phyloP scores from a whole-genome alignment of 2,888 invertebrate genomes.

The Coelinius sp. region DNA sequence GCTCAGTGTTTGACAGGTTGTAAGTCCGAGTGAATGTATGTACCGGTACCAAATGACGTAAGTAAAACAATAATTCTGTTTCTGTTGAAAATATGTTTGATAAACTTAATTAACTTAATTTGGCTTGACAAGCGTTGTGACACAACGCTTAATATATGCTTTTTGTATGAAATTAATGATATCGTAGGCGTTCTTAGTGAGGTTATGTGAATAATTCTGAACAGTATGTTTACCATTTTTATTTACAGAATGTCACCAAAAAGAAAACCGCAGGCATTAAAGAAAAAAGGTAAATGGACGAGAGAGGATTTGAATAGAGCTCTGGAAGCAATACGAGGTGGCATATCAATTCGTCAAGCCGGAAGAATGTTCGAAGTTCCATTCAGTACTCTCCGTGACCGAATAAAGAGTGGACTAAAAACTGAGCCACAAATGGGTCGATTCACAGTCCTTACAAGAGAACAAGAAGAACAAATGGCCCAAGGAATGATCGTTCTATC shows the following conservation, averaged over 20 bases:
- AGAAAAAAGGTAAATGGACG: conserved; percentile 44
- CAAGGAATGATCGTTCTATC: conserved; percentile 46
- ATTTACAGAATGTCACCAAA: not conserved
- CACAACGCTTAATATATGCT: too few relatives aligned
- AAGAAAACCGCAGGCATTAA: conserved; percentile 40
- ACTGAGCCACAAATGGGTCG: conserved; percentile 43
- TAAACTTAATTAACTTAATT: too few relatives aligned
- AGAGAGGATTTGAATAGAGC: conserved; percentile 43
- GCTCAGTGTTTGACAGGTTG: too few relatives aligned
- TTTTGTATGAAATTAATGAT: too few relatives aligned
- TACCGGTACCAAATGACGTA: too few relatives aligned
- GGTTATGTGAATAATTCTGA: too few relatives aligned
- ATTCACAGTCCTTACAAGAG: conserved; percentile 46
- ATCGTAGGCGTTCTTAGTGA: too few relatives aligned
- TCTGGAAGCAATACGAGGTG: conserved; percentile 31
- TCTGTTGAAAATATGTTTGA: too few relatives aligned
- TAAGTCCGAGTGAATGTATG: too few relatives aligned
- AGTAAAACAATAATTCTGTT: too few relatives aligned
- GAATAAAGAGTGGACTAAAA: conserved; percentile 40
- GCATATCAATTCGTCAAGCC: conserved; percentile 41
- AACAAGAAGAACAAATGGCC: conserved; percentile 49
- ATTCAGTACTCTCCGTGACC: conserved; percentile 45
- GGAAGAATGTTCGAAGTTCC: conserved; percentile 45
- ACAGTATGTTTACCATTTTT: too few relatives aligned
- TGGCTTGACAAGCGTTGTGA: too few relatives aligned